A percentile compares a stretch with the other conserved stretches of the same genome.
phyloP scores from a whole-genome alignment of 2,113 vertebrate species.

The Rousettus leschenaultii region DNA sequence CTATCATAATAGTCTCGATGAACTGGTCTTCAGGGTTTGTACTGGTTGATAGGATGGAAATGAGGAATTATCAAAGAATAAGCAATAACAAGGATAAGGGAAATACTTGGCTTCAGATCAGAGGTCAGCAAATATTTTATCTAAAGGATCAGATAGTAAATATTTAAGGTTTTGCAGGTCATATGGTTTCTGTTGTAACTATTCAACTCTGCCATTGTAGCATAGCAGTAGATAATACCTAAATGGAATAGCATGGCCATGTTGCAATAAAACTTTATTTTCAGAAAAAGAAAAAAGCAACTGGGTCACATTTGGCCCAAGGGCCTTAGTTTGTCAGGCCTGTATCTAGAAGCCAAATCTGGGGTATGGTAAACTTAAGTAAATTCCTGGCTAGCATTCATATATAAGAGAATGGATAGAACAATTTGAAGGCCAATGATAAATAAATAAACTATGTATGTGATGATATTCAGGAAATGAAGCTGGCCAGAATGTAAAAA shows the following conservation, averaged over 20 bases:
- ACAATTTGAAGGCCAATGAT: background rate
- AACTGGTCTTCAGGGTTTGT: background rate
- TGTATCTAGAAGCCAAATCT: background rate
- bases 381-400: background rate
- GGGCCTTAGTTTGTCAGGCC: background rate
- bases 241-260: background rate
- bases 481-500: background rate
- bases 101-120: background rate
- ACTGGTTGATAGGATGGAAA: background rate
- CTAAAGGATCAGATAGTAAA: background rate
- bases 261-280: background rate
- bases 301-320: background rate
- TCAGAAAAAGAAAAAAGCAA: background rate
- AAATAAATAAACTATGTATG: background rate
- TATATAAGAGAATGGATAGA: background rate
- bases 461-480: background rate
- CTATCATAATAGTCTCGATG: background rate
- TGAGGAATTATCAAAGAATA: constrained; percentile 37
- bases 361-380: background rate
- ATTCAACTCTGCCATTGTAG: background rate
- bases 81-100: background rate
- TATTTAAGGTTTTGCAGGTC: background rate
- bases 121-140: background rate
- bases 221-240: background rate
- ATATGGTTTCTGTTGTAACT: background rate